These are phyloP conservation scores for Australoheros scitulus DNA, from an alignment of 2,113 vertebrate genomes.

Conservation along the genomic window DNA sequence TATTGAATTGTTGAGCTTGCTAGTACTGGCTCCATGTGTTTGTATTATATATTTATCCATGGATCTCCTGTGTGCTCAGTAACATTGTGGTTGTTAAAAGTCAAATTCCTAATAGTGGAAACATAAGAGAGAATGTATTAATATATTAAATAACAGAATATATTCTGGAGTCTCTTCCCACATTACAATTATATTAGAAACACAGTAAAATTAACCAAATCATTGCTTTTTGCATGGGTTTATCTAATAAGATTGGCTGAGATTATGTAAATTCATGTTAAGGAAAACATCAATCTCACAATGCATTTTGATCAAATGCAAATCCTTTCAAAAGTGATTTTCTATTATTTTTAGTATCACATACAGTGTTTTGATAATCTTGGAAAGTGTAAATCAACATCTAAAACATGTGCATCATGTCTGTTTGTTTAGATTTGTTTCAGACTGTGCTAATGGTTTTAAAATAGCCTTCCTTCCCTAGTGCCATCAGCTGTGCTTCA, in stretches of 20 bases:
- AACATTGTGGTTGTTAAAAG: background rate
- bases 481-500: no score
- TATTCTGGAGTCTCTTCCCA: background rate
- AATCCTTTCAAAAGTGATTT: background rate
- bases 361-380: background rate
- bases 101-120: background rate
- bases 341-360: background rate
- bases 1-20: no score
- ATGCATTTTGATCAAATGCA: background rate
- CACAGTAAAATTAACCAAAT: background rate
- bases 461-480: background rate
- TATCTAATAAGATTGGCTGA: background rate
- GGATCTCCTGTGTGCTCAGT: background rate
- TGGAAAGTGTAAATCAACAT: background rate
- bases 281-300: background rate
- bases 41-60: background rate
- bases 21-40: background rate
- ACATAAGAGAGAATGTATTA: background rate
- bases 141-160: background rate
- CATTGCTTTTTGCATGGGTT: background rate
- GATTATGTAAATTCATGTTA: background rate
- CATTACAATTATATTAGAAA: background rate
- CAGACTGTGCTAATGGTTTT: background rate
- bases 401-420: background rate
- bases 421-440: background rate